Evolutionary conservation across 2,113 vertebrate species (phyloP).

Genomic region (Natator depressus): DNA sequence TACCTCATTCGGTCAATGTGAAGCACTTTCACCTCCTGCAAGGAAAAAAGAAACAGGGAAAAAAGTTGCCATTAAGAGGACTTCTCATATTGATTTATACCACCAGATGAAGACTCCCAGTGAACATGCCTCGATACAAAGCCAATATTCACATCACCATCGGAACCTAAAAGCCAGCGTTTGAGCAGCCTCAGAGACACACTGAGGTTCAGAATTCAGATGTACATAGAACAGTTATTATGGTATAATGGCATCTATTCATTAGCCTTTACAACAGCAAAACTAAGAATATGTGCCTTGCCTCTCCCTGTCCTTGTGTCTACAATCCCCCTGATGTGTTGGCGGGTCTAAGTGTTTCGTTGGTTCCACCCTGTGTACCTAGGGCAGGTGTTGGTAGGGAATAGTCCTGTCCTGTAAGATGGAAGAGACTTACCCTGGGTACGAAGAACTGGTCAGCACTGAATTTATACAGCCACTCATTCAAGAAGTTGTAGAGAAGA

Average conservation of each 20-base stretch:
- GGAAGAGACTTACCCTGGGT: slow-evolving; percentile 86
- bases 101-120: not conserved
- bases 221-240: not conserved
- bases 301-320: not conserved
- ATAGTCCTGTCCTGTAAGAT: not conserved
- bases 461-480: slow-evolving; percentile 98
- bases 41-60: slow-evolving; percentile 8
- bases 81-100: not conserved
- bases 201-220: not conserved
- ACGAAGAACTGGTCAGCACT: slow-evolving; percentile 93
- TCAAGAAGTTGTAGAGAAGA: slow-evolving; percentile 94
- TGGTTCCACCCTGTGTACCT: not conserved
- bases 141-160: not conserved
- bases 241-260: rapidly evolving
- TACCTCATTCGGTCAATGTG: slow-evolving; percentile 87
- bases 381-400: not conserved
- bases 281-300: not conserved
- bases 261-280: not conserved
- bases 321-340: not conserved
- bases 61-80: not conserved
- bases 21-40: slow-evolving; percentile 95
- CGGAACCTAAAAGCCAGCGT: not conserved
- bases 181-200: not conserved
- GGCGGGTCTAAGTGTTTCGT: not conserved
- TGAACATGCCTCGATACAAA: not conserved